Evolutionary conservation across 2,797 vertebrate species (phyloP).

Genomic region (Myotis pilosus): DNA sequence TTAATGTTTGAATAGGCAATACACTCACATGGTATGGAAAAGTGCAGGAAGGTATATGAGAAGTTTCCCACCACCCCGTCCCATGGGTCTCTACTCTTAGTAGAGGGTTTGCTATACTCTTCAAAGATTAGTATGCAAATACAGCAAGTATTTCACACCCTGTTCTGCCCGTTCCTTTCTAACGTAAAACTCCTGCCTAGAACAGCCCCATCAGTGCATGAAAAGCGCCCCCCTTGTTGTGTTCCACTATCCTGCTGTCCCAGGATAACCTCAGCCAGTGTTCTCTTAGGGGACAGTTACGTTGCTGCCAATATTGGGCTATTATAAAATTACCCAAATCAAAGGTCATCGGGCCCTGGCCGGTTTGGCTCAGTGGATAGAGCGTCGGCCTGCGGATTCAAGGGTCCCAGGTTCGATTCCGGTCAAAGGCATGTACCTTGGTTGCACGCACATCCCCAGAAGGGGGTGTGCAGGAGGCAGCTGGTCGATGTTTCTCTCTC

Average conservation of each 20-base stretch:
- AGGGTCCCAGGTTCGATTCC: too few relatives aligned
- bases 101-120: not conserved
- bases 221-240: too few relatives aligned
- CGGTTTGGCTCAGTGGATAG: too few relatives aligned
- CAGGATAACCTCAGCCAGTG: too few relatives aligned
- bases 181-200: not conserved
- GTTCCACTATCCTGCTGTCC: fast-evolving
- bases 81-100: too few relatives aligned
- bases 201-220: fast-evolving
- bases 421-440: too few relatives aligned
- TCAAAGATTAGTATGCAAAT: not conserved
- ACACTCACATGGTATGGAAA: not conserved
- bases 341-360: too few relatives aligned
- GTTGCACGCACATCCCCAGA: too few relatives aligned
- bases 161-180: not conserved
- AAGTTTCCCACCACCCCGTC: not conserved
- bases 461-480: too few relatives aligned
- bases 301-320: not conserved
- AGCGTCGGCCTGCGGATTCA: too few relatives aligned
- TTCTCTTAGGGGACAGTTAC: too few relatives aligned
- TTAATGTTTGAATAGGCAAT: not conserved
- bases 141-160: not conserved
- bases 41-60: not conserved
- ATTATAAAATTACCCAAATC: not conserved
- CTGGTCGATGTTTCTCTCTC: too few relatives aligned